Evolutionary conservation across 2,888 invertebrate species (phyloP).

Genomic region (Eristalis arbustorum): DNA sequence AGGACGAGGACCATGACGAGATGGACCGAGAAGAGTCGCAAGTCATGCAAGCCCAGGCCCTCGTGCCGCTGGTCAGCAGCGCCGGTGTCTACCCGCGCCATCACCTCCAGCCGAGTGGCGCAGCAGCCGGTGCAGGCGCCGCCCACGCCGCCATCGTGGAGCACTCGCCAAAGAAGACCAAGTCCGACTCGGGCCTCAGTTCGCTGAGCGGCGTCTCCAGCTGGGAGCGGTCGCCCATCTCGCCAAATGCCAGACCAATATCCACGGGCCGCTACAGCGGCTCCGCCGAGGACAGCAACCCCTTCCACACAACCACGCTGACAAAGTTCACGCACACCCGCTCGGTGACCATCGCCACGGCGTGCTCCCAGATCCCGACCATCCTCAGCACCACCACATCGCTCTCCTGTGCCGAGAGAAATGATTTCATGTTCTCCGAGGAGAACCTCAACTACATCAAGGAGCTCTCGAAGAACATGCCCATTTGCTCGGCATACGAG

Average conservation of each 20-base stretch:
- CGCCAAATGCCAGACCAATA: conserved; percentile 80
- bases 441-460: conserved; percentile 79
- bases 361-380: conserved; percentile 52
- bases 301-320: conserved; percentile 28
- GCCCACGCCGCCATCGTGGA: neutral
- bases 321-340: conserved; percentile 49
- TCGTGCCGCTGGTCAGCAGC: neutral
- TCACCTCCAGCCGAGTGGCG: conserved; percentile 19
- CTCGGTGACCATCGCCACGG: conserved; percentile 44
- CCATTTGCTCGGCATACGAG: conserved; percentile 80
- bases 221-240: conserved; percentile 91
- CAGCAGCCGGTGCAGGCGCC: neutral
- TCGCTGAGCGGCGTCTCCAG: conserved; percentile 94
- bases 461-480: conserved; percentile 79
- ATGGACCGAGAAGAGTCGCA: neutral
- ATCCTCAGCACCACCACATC: conserved; percentile 60
- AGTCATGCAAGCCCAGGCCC: conserved; percentile 32
- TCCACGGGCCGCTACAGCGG: conserved; percentile 7
- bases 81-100: conserved; percentile 16
- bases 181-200: conserved; percentile 92
- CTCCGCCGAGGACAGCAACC: conserved; percentile 32
- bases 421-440: conserved; percentile 77
- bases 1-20: neutral
- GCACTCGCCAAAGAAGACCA: conserved; percentile 80
- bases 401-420: conserved; percentile 67